Conservation (phyloP, 1,140 invertebrate genomes). For the Dermatophagoides farinae region DNA sequence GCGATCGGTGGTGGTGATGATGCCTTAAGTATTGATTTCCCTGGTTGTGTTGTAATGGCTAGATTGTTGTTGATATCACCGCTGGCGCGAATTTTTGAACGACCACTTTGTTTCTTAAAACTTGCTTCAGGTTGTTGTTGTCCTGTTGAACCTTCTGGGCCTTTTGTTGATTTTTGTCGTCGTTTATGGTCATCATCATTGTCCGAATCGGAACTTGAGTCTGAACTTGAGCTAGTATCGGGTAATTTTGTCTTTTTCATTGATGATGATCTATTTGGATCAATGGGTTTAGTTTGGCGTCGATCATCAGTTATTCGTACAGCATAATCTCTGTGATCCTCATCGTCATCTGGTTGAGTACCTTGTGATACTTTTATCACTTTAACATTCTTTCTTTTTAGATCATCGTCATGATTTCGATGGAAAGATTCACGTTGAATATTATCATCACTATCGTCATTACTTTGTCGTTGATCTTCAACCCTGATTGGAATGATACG, state of each 20-base stretch:
- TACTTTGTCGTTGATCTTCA: neutral
- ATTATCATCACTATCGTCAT: neutral
- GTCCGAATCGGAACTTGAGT: no score
- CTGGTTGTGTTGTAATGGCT: neutral
- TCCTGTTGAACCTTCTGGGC: neutral
- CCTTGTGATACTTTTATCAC: neutral
- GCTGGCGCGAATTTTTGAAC: neutral
- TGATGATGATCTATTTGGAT: no score
- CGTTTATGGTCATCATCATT: neutral
- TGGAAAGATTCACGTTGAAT: neutral
- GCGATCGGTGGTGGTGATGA: neutral
- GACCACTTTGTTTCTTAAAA: neutral
- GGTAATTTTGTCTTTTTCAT: no score
- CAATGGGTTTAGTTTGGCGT: no score
- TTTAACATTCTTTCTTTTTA: neutral
- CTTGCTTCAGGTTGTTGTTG: neutral
- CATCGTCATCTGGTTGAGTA: no score
- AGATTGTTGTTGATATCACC: neutral
- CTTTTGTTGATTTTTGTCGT: neutral
- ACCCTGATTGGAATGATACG: constrained; percentile 2
- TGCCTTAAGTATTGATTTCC: neutral
- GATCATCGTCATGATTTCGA: neutral
- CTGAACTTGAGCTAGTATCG: no score
- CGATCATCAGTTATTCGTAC: no score
- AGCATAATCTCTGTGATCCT: no score